Percentiles rank a stretch among this genome's conserved stretches.
Evolutionary conservation across 2,113 vertebrate genomes (phyloP).

Genomic region (Trachemys scripta): DNA sequence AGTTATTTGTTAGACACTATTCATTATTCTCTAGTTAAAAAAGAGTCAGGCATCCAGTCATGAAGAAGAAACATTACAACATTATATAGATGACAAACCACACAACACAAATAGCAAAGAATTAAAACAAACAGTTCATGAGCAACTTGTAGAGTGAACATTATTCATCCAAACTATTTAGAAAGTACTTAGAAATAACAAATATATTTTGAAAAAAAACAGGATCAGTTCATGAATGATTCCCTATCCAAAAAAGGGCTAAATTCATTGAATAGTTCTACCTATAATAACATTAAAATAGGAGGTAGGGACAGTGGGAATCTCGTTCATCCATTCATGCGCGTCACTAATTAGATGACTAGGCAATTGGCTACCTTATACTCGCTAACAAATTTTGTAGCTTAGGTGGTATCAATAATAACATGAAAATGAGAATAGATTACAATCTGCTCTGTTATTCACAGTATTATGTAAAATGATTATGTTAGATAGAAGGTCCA

Average conservation of each 20-base stretch:
- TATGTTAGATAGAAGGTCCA: background rate
- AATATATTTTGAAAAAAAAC: slow-evolving; percentile 37
- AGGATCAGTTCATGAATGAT: slow-evolving; percentile 33
- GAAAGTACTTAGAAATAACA: background rate
- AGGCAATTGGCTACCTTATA: too few relatives aligned
- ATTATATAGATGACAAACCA: slow-evolving; percentile 57
- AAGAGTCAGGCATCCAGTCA: slow-evolving; percentile 35
- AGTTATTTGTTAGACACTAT: slow-evolving; percentile 36
- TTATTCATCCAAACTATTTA: slow-evolving; percentile 11
- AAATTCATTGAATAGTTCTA: background rate
- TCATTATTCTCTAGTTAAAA: slow-evolving; percentile 48
- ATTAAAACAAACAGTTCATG: slow-evolving; percentile 55
- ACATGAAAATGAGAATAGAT: background rate
- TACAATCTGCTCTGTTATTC: background rate
- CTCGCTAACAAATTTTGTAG: background rate
- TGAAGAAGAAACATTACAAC: slow-evolving; percentile 4
- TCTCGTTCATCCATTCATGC: too few relatives aligned
- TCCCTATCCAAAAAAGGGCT: slow-evolving; percentile 32
- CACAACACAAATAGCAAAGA: slow-evolving; percentile 56
- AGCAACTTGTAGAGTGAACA: slow-evolving; percentile 53
- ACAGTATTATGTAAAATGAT: background rate
- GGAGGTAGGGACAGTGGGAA: too few relatives aligned
- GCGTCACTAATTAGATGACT: too few relatives aligned
- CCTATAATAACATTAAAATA: background rate
- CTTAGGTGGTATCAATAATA: background rate